phyloP scores from a whole-genome alignment of 2,888 invertebrate genomes.

The Cheilosia vulpina region DNA sequence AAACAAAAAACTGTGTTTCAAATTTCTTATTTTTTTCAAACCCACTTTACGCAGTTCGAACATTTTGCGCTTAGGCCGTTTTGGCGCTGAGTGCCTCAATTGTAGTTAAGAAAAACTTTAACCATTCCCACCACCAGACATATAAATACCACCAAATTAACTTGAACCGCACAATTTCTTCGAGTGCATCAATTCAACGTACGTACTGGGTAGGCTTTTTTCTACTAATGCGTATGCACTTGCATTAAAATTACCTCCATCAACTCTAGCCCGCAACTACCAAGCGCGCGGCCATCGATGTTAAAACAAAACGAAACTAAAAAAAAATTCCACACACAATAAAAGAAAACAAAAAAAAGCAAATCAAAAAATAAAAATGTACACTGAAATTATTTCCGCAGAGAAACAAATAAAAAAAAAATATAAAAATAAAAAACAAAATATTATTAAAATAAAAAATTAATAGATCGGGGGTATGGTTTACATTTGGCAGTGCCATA shows the following conservation, averaged over 20 bases:
- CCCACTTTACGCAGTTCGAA: too few relatives aligned
- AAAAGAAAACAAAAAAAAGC: conserved; percentile 37
- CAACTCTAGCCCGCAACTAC: conserved; percentile 22
- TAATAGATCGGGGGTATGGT: conserved; percentile 73
- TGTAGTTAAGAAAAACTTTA: too few relatives aligned
- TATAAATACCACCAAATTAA: too few relatives aligned
- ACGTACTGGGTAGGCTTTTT: conserved; percentile 50
- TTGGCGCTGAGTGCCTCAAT: too few relatives aligned
- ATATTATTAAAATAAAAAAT: conserved; percentile 73
- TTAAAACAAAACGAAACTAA: conserved; percentile 70
- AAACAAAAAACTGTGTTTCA: too few relatives aligned
- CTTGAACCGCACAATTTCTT: not conserved
- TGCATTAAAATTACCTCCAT: conserved; percentile 69
- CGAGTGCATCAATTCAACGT: conserved; percentile 51
- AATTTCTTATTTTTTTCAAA: too few relatives aligned
- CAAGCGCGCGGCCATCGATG: conserved; percentile 70
- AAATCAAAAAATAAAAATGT: conserved; percentile 61
- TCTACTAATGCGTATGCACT: conserved; percentile 73
- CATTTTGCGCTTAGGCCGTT: too few relatives aligned
- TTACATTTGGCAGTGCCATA: conserved; percentile 72
- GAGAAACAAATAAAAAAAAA: conserved; percentile 36
- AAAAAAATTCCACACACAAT: conserved; percentile 41
- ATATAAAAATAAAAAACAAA: conserved; percentile 39
- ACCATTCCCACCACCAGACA: too few relatives aligned
- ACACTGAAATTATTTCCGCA: conserved; percentile 74